Evolutionary conservation across 2,113 vertebrate genomes (phyloP).

Genomic region (Amphiprion ocellaris): DNA sequence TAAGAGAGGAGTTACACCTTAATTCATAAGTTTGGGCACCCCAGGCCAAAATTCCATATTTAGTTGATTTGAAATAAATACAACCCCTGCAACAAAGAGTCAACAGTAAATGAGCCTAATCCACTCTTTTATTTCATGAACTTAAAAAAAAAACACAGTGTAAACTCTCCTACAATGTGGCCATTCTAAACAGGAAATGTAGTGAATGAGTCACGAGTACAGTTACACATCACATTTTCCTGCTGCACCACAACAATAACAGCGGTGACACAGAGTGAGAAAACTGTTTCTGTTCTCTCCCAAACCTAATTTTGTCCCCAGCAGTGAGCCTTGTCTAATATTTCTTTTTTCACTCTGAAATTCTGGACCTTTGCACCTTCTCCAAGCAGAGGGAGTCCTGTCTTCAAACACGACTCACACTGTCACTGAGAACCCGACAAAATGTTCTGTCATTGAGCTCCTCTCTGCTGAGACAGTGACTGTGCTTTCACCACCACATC

Average conservation of each 20-base stretch:
- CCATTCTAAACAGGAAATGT: slow-evolving; percentile 68
- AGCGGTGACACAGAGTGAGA: slow-evolving; percentile 12
- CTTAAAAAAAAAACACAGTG: background rate
- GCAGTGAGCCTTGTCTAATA: background rate
- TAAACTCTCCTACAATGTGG: slow-evolving; percentile 44
- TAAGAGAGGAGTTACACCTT: background rate
- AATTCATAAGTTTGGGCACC: background rate
- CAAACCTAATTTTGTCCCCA: background rate
- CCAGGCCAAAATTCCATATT: background rate
- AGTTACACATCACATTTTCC: slow-evolving; percentile 58
- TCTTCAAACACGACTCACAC: slow-evolving; percentile 13
- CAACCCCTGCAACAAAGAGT: background rate
- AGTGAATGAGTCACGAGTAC: slow-evolving; percentile 52
- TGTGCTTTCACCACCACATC: background rate
- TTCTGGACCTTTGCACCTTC: slow-evolving; percentile 10
- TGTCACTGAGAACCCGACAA: slow-evolving; percentile 28
- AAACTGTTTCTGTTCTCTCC: background rate
- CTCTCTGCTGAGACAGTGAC: background rate
- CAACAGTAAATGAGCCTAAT: background rate
- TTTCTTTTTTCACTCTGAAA: slow-evolving; percentile 20
- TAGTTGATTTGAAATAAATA: background rate
- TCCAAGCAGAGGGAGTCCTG: background rate
- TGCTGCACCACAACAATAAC: slow-evolving; percentile 56
- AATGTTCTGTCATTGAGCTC: slow-evolving; percentile 31
- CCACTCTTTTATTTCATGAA: background rate